A percentile compares a stretch with the other conserved stretches of the same genome.
These are phyloP conservation scores for Pluvialis apricaria DNA, from an alignment of 2,113 vertebrate species.

Conservation along the genomic window DNA sequence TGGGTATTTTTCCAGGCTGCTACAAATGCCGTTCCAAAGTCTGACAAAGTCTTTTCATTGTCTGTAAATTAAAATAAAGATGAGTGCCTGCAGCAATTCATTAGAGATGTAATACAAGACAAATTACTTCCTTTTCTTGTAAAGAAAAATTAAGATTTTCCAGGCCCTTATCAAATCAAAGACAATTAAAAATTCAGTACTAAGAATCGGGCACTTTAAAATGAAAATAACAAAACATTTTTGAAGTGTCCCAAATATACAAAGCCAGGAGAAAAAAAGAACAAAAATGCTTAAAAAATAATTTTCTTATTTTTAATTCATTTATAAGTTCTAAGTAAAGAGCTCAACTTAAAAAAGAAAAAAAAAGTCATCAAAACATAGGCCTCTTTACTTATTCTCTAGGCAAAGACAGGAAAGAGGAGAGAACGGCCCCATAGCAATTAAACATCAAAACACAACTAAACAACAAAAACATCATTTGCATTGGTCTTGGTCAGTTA, in stretches of 20 bases:
- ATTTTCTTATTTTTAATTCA: background rate
- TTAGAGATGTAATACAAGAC: background rate
- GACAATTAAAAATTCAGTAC: background rate
- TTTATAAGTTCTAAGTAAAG: background rate
- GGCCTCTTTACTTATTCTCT: background rate
- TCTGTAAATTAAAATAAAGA: constrained; percentile 73
- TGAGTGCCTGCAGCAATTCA: background rate
- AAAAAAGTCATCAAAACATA: background rate
- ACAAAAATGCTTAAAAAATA: background rate
- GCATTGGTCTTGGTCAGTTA: background rate
- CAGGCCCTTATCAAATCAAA: background rate
- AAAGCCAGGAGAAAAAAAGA: background rate
- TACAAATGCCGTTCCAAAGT: constrained; percentile 87
- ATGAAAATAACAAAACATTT: background rate
- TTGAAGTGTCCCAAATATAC: background rate
- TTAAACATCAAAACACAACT: background rate
- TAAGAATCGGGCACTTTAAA: background rate
- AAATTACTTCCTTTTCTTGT: background rate
- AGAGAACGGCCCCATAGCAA: background rate
- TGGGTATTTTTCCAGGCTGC: constrained; percentile 92
- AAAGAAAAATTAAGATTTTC: background rate
- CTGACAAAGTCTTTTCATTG: constrained; percentile 88
- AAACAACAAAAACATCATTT: background rate
- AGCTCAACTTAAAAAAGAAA: background rate
- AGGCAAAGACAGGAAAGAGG: background rate